Conservation (phyloP, 2,888 invertebrate species). For the Sturmia bella region DNA sequence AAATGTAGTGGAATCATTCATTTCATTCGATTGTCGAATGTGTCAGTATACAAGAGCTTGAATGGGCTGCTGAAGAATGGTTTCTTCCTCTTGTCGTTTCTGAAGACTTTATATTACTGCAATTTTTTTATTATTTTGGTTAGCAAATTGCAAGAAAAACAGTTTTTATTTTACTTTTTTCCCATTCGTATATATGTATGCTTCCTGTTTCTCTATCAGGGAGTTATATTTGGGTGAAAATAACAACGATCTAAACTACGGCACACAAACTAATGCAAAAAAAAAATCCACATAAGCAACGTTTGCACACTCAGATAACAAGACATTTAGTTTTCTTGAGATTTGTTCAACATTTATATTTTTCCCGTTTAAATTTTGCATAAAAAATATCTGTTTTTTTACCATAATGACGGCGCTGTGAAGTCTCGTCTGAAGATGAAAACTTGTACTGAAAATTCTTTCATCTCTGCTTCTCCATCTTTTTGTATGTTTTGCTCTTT, state of each 20-base stretch:
- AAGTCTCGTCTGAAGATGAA: constrained; percentile 66
- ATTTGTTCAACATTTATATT: constrained; percentile 28
- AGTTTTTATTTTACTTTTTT: constrained; percentile 8
- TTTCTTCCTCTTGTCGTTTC: constrained; percentile 11
- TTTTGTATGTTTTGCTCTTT: constrained; percentile 44
- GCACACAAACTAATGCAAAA: constrained; percentile 21
- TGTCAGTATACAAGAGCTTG: constrained; percentile 49
- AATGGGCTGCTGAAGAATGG: constrained; percentile 45
- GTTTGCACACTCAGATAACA: neutral
- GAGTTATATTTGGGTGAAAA: constrained; percentile 25
- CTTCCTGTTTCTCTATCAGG: constrained; percentile 39
- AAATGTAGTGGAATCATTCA: constrained; percentile 33
- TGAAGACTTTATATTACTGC: constrained; percentile 5
- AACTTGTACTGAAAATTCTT: constrained; percentile 56
- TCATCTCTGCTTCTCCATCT: constrained; percentile 30
- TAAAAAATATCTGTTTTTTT: constrained; percentile 59
- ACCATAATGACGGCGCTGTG: constrained; percentile 55
- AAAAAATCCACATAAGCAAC: neutral
- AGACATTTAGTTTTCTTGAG: constrained; percentile 39
- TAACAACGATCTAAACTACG: constrained; percentile 1
- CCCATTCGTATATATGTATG: neutral
- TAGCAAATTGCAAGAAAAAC: constrained; percentile 44
- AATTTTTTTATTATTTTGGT: constrained; percentile 39
- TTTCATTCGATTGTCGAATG: constrained; percentile 64
- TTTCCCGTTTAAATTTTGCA: constrained; percentile 58